phyloP scores from a whole-genome alignment of 2,888 invertebrate species.

The Orchestes rusci region DNA sequence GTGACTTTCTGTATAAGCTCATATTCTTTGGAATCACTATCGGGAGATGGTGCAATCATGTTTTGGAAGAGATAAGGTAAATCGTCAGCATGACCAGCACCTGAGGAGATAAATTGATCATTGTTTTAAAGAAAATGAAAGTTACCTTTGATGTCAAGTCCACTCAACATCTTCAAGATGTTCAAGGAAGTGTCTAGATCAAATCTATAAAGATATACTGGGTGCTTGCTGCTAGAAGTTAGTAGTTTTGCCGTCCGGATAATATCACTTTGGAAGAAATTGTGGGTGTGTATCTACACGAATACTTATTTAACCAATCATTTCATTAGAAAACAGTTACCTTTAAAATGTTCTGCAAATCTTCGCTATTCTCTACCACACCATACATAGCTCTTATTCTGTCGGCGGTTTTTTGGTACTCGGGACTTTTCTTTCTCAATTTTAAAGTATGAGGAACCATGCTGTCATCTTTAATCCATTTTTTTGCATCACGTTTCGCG shows the following conservation, averaged over 20 bases:
- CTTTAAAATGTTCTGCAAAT: constrained; percentile 10
- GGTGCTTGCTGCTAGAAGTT: constrained; percentile 28
- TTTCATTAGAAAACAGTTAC: constrained; percentile 1
- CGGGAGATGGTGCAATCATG: constrained; percentile 23
- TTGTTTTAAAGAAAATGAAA: background rate
- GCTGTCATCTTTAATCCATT: constrained; percentile 7
- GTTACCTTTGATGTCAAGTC: constrained; percentile 8
- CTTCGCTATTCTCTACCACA: constrained; percentile 18
- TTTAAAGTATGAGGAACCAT: constrained; percentile 24
- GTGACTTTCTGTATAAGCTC: constrained; percentile 24
- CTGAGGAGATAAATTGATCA: constrained; percentile 15
- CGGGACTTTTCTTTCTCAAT: constrained; percentile 28
- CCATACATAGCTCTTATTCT: constrained; percentile 35
- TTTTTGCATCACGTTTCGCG: background rate
- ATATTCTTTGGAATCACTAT: constrained; percentile 30
- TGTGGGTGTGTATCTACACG: constrained; percentile 25
- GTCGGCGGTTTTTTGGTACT: constrained; percentile 20
- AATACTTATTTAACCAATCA: background rate
- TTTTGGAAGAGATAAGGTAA: constrained; percentile 34
- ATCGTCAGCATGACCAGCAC: constrained; percentile 38
- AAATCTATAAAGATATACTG: constrained; percentile 36
- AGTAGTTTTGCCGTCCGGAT: constrained; percentile 24
- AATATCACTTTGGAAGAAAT: constrained; percentile 22
- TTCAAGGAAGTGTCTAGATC: constrained; percentile 26
- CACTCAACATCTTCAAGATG: constrained; percentile 16